A percentile compares a stretch with the other conserved stretches of the same genome.
These are phyloP conservation scores for Leptinotarsa tumamoca DNA, from an alignment of 2,888 invertebrate genomes.

Conservation along the genomic window DNA sequence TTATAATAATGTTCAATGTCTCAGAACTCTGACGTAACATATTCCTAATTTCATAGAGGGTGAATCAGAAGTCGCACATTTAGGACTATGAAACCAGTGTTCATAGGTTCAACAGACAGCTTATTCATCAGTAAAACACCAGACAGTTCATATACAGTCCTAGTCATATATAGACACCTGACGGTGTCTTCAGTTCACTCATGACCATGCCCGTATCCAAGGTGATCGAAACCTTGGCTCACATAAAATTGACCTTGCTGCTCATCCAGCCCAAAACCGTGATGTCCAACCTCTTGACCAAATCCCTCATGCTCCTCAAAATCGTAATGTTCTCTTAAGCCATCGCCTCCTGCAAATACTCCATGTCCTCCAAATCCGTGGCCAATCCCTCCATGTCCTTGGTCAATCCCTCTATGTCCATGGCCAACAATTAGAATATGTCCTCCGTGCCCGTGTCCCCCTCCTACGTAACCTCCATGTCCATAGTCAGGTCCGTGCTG, in stretches of 20 bases:
- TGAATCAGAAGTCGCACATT: too few species aligned
- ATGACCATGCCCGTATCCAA: slow-evolving; percentile 8
- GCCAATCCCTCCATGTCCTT: neutral
- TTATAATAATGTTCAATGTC: too few species aligned
- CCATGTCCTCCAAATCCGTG: neutral
- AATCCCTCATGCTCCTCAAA: neutral
- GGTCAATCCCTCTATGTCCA: neutral
- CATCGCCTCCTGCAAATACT: neutral
- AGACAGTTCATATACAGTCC: too few species aligned
- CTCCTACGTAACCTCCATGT: neutral
- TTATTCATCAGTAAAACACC: too few species aligned
- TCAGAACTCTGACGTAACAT: too few species aligned
- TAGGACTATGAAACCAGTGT: too few species aligned
- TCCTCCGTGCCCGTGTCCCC: neutral
- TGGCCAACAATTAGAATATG: neutral
- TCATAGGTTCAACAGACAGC: too few species aligned
- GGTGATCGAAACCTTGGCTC: slow-evolving; percentile 23
- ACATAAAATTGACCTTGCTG: slow-evolving; percentile 18
- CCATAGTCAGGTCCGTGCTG: neutral
- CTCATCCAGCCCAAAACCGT: slow-evolving; percentile 21
- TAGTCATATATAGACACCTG: too few species aligned
- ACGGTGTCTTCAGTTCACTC: neutral
- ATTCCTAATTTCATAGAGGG: too few species aligned
- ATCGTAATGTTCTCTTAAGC: neutral
- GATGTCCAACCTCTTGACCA: neutral